A percentile compares a stretch with the other conserved stretches of the same genome.
These are phyloP conservation scores for Nothocercus julius DNA, from an alignment of 2,113 vertebrate species.

Conservation along the genomic window DNA sequence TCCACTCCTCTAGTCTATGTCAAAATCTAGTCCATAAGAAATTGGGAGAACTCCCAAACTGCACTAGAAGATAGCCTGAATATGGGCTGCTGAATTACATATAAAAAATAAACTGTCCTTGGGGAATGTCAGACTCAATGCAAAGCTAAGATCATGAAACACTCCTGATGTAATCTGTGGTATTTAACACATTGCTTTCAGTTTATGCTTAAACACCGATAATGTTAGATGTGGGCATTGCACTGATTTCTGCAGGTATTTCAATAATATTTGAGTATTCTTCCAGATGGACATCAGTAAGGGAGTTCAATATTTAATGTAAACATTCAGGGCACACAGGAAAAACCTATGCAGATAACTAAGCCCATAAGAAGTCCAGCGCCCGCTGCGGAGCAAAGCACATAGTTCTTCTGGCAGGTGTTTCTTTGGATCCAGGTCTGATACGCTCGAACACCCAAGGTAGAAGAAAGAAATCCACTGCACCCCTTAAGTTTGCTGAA, in stretches of 20 bases:
- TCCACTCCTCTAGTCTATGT: not conserved
- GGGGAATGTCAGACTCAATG: not conserved
- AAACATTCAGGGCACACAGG: not conserved
- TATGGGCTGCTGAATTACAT: not conserved
- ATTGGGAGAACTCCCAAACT: not conserved
- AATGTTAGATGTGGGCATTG: not conserved
- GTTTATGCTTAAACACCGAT: not conserved
- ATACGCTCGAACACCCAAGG: not conserved
- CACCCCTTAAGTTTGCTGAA: not conserved
- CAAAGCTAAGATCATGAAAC: not conserved
- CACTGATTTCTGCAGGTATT: not conserved
- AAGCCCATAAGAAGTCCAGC: not conserved
- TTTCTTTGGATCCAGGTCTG: not conserved
- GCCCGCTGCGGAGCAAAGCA: not conserved
- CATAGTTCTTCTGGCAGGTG: not conserved
- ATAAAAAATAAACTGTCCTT: not conserved
- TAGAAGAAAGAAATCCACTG: not conserved
- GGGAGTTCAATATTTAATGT: not conserved
- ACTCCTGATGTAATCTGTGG: not conserved
- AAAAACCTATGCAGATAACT: not conserved
- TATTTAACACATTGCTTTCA: not conserved
- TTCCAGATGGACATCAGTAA: not conserved
- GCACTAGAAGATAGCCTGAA: not conserved
- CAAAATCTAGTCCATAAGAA: not conserved
- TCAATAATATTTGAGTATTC: not conserved